Percentiles rank a stretch among this genome's conserved stretches.
Evolutionary conservation across 2,888 invertebrate species (phyloP).

Genomic region (Abrostola tripartita): DNA sequence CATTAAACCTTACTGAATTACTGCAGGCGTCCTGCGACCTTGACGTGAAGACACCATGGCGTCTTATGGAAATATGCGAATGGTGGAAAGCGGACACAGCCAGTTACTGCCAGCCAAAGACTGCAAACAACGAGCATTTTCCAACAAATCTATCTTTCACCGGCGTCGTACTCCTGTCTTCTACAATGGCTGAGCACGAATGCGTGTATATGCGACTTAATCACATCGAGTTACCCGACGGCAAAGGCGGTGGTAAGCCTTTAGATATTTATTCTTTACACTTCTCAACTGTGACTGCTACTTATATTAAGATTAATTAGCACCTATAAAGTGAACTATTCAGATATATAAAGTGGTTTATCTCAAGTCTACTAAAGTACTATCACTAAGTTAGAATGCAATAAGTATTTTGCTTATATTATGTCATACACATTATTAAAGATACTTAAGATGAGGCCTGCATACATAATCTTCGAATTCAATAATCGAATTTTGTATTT

Average conservation of each 20-base stretch:
- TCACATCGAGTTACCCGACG: constrained; percentile 77
- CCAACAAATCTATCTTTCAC: constrained; percentile 76
- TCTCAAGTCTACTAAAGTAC: too few relatives aligned
- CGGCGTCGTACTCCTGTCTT: constrained; percentile 67
- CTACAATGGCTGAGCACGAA: constrained; percentile 65
- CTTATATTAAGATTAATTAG: too few relatives aligned
- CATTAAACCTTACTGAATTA: neutral
- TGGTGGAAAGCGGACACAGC: constrained; percentile 79
- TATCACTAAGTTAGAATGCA: too few relatives aligned
- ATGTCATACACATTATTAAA: too few relatives aligned
- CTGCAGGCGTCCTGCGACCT: constrained; percentile 75
- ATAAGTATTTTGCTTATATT: too few relatives aligned
- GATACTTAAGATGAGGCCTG: too few relatives aligned
- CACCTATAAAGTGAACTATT: too few relatives aligned
- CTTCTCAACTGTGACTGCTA: too few relatives aligned
- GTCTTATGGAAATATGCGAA: constrained; percentile 81
- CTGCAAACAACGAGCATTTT: constrained; percentile 61
- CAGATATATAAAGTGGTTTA: too few relatives aligned
- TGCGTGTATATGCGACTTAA: constrained; percentile 76
- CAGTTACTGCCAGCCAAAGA: constrained; percentile 71
- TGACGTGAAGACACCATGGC: constrained; percentile 70
- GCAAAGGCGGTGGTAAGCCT: constrained; percentile 57
- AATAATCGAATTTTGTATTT: neutral
- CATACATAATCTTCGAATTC: too few relatives aligned
- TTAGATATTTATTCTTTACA: too few relatives aligned